These are phyloP conservation scores for Adoxophyes honmai DNA, from an alignment of 1,140 invertebrate species.

Conservation along the genomic window DNA sequence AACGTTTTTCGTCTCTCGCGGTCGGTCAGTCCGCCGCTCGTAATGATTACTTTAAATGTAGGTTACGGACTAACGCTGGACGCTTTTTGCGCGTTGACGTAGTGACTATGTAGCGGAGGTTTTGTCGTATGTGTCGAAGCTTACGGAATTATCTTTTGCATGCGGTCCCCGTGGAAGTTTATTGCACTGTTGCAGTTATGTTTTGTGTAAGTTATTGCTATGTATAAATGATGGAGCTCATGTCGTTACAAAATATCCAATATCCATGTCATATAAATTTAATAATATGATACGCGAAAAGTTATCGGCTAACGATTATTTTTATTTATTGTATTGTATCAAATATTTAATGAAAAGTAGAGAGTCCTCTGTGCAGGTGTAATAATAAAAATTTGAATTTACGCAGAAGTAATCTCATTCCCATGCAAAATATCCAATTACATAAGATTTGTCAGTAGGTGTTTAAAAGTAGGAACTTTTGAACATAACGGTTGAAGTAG, in stretches of 20 bases:
- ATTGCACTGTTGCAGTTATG: slow-evolving; percentile 57
- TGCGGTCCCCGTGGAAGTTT: slow-evolving; percentile 62
- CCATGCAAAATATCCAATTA: slow-evolving; percentile 33
- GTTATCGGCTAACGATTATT: slow-evolving; percentile 33
- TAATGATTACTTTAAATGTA: slow-evolving; percentile 55
- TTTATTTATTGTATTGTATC: slow-evolving; percentile 17
- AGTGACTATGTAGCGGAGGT: slow-evolving; percentile 48
- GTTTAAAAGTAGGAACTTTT: slow-evolving; percentile 63
- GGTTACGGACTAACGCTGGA: slow-evolving; percentile 46
- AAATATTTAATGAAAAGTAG: slow-evolving; percentile 14
- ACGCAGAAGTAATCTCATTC: slow-evolving; percentile 30
- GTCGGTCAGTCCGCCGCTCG: slow-evolving; percentile 46
- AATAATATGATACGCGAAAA: slow-evolving; percentile 25
- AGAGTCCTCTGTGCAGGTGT: background rate
- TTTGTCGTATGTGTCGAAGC: slow-evolving; percentile 25
- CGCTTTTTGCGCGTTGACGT: slow-evolving; percentile 71
- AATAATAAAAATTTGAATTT: slow-evolving; percentile 20
- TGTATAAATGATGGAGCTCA: slow-evolving; percentile 52
- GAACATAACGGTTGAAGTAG: slow-evolving; percentile 56
- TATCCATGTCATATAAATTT: slow-evolving; percentile 39
- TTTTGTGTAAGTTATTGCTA: slow-evolving; percentile 71
- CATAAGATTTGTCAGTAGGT: slow-evolving; percentile 41
- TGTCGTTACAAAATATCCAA: slow-evolving; percentile 35
- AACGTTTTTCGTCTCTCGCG: slow-evolving; percentile 60
- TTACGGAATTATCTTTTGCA: slow-evolving; percentile 54